phyloP scores from a whole-genome alignment of 2,888 invertebrate genomes.

The Pocota personata region DNA sequence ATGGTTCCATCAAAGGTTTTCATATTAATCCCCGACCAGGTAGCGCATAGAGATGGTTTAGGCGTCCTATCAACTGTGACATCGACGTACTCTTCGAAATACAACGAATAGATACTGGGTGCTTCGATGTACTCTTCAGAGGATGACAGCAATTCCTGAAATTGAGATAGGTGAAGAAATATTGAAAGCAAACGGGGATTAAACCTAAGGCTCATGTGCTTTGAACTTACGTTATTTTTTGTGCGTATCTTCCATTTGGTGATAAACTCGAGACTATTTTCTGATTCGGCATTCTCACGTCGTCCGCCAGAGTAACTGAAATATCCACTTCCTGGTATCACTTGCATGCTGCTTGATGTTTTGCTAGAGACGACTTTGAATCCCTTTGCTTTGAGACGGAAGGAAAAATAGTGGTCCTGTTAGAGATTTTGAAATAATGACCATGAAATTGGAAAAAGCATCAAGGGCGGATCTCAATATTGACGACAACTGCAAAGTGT shows the following conservation, averaged over 20 bases:
- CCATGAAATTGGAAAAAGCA: too few species aligned
- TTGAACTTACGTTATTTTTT: conserved; percentile 48
- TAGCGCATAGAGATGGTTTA: conserved; percentile 88
- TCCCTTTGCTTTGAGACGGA: conserved; percentile 26
- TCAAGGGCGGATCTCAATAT: too few species aligned
- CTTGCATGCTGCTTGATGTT: neutral
- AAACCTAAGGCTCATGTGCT: neutral
- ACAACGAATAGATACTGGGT: conserved; percentile 78
- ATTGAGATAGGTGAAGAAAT: neutral
- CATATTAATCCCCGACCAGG: conserved; percentile 92
- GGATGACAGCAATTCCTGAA: conserved; percentile 77
- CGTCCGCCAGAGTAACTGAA: conserved; percentile 20
- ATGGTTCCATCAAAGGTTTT: conserved; percentile 94
- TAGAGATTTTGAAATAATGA: too few species aligned
- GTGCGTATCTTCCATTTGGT: conserved; percentile 47
- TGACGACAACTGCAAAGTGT: too few species aligned
- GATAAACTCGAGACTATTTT: conserved; percentile 46
- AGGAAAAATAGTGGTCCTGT: too few species aligned
- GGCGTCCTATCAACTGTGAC: conserved; percentile 82
- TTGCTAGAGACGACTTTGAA: conserved; percentile 17
- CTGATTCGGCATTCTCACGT: neutral
- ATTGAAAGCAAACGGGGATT: neutral
- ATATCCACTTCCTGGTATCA: conserved; percentile 30
- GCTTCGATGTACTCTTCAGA: conserved; percentile 78
- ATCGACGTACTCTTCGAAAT: conserved; percentile 77